Percentiles rank a stretch among this genome's conserved stretches.
Conservation (phyloP, 2,113 vertebrate genomes). For the Regulus satrapa region DNA sequence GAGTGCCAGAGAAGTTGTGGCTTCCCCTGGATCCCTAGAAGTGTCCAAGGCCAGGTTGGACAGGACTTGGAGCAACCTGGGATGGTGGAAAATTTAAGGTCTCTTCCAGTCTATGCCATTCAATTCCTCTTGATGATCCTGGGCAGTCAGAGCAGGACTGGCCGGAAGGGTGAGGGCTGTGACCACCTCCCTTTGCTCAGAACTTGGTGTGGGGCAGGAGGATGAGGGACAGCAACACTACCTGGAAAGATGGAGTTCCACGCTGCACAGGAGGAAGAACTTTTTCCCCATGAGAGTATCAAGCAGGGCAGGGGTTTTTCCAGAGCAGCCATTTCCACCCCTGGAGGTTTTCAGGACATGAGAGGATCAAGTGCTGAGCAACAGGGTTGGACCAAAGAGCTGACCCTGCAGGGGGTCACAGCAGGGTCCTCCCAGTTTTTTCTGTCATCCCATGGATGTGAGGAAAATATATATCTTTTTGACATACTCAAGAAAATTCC, state of each 20-base stretch:
- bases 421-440: background rate
- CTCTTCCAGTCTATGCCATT: background rate
- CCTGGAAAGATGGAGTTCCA: background rate
- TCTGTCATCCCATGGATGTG: background rate
- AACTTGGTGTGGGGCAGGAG: background rate
- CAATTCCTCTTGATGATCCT: background rate
- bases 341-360: rapidly evolving
- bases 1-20: background rate
- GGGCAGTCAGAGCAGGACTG: background rate
- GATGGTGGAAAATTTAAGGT: background rate
- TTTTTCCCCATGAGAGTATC: rapidly evolving
- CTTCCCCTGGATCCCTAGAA: background rate
- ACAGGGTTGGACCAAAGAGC: background rate
- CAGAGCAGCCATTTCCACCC: background rate
- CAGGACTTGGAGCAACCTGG: rapidly evolving
- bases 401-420: background rate
- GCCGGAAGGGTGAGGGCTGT: background rate
- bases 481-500: no score
- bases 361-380: background rate
- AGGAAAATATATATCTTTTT: no score
- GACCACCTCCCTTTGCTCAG: background rate
- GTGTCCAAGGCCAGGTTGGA: background rate
- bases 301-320: background rate
- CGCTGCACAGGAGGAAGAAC: background rate
- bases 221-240: background rate